phyloP scores from a whole-genome alignment of 2,113 vertebrate genomes.

The Megaptera novaeangliae region DNA sequence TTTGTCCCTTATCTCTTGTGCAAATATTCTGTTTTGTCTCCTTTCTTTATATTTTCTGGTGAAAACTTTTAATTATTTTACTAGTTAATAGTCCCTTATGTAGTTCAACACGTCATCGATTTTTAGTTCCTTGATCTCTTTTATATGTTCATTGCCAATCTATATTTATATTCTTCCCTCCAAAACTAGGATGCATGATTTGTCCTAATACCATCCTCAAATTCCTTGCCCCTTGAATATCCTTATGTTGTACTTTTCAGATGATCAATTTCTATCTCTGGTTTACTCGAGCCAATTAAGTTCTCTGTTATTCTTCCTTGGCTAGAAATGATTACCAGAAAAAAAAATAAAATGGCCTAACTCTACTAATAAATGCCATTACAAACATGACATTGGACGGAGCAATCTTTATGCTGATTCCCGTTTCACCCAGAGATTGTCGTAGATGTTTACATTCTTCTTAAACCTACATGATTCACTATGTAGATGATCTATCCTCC shows the following conservation, averaged over 20 bases:
- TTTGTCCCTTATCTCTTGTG: background rate
- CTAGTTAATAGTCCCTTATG: background rate
- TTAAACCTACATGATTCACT: background rate
- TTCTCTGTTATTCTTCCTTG: background rate
- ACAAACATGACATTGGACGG: background rate
- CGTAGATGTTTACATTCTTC: background rate
- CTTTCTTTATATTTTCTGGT: background rate
- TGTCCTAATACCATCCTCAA: background rate
- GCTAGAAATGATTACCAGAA: background rate
- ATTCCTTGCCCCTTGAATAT: background rate
- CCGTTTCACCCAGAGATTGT: background rate
- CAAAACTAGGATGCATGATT: background rate
- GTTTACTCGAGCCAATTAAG: background rate
- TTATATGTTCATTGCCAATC: background rate
- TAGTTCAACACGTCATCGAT: background rate
- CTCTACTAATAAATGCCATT: background rate
- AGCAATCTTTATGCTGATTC: background rate
- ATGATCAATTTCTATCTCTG: background rate
- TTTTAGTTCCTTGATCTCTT: background rate
- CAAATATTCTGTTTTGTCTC: background rate
- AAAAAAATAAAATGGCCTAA: background rate
- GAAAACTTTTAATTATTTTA: background rate
- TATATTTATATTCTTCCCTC: background rate
- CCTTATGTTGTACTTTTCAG: background rate
- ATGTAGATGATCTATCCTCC: background rate